A percentile compares a stretch with the other conserved stretches of the same genome.
Conservation (phyloP, 2,113 vertebrate genomes). For the Scophthalmus maximus region DNA sequence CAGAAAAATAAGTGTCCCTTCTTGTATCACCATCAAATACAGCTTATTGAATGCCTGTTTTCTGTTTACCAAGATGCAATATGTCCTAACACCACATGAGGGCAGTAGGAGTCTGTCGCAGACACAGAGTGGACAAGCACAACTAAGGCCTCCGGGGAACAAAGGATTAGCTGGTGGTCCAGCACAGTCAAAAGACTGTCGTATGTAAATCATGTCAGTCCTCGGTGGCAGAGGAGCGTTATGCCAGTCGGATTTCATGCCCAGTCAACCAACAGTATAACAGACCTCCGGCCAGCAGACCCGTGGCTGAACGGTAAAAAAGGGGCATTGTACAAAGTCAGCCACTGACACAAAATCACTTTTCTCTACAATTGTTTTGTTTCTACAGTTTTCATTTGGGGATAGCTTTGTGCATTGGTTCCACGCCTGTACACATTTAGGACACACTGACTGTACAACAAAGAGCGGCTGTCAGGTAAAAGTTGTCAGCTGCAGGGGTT, state of each 20-base stretch:
- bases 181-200: conserved; percentile 68
- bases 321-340: conserved; percentile 54
- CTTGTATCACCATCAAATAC: neutral
- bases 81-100: conserved; percentile 50
- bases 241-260: conserved; percentile 77
- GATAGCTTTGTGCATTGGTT: conserved; percentile 27
- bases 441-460: conserved; percentile 12
- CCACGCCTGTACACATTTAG: conserved; percentile 4
- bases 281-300: conserved; percentile 60
- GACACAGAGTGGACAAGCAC: conserved; percentile 4
- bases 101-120: conserved; percentile 63
- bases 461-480: conserved; percentile 2
- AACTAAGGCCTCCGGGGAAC: conserved; percentile 61
- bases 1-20: neutral
- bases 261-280: conserved; percentile 59
- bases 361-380: conserved; percentile 52
- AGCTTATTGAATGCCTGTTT: neutral
- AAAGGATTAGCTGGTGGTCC: conserved; percentile 79
- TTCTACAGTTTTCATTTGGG: conserved; percentile 30
- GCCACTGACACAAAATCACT: conserved; percentile 49
- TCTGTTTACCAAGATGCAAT: conserved; percentile 12
- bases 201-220: conserved; percentile 76
- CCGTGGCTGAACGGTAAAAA: conserved; percentile 46
- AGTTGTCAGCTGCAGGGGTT: conserved; percentile 6
- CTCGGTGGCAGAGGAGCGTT: conserved; percentile 61